Base-by-base conservation (phyloP, 2,113 vertebrate species). In the Megaleporinus macrocephalus region DNA sequence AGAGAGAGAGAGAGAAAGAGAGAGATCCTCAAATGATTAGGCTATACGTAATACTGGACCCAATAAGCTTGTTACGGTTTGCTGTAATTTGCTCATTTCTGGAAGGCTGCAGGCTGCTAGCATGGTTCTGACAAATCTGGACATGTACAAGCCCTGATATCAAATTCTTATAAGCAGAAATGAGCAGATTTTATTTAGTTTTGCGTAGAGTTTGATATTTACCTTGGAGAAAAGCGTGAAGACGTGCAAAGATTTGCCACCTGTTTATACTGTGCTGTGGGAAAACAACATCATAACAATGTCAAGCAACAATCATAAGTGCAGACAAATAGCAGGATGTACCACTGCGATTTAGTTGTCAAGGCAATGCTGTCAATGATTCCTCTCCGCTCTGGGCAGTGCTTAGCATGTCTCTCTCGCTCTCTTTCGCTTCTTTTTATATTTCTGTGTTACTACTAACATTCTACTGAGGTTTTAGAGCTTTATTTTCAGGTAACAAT, bases 351-450 rank as follows among this genome's bases (percentile, higher is more conserved):
- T 81, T 20, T 29, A 22, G 80, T 82, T 57, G 80, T 82, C 80
- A 82, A 61, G 80, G 80, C 63, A 82, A 76, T 73, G 47, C 33
- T 26, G 29, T 76, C 62, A 12, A 41, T 74, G 79, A 33, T 68
- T 68, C 30, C 61, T 81, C 49, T 74, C 27, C 65, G 68, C 65
- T 68, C 65, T 68, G 29, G 62, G 29, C 62, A 65, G 2, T 24
- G 16, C 27, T 29, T 9, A 81, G 63, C 30, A 36, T 66, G 13
- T 27, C 79, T 65, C 27, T 63, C 36, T 33, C 53, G 30, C 33
- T 79, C 49, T 29, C 66, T 47, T 16, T 14, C 16, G 20, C 51
- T 22, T 2, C 18, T 55, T 20, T 1, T 74, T 47, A 29, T 15
- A 29, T 16, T 26, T 20, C 27, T 73, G 10, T 57, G 5, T 47